These are phyloP conservation scores for Cinclus cinclus DNA, from an alignment of 2,113 vertebrate genomes.

Conservation along the genomic window DNA sequence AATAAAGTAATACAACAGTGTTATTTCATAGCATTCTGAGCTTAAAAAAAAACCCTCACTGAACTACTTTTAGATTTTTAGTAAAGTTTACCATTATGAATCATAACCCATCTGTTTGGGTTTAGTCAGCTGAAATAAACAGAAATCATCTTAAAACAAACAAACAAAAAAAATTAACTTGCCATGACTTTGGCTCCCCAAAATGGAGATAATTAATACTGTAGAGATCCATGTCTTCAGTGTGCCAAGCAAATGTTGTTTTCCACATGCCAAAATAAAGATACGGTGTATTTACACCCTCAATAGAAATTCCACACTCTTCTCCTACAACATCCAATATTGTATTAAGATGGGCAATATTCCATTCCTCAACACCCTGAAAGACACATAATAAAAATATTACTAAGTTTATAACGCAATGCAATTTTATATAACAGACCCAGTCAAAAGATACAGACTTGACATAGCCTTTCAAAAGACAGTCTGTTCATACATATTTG, in stretches of 20 bases:
- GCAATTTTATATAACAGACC: neutral
- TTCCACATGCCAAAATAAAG: constrained; percentile 99
- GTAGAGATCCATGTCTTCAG: constrained; percentile 98
- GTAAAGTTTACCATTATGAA: neutral
- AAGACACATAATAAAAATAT: constrained; percentile 10
- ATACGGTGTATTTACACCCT: constrained; percentile 96
- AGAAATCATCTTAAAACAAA: neutral
- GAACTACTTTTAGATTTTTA: neutral
- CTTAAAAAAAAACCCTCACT: fast-evolving
- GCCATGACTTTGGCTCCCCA: constrained; percentile 96
- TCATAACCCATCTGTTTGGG: neutral
- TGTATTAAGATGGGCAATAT: constrained; percentile 91
- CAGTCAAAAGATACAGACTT: neutral
- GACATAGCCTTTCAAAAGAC: neutral
- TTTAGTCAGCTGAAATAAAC: neutral
- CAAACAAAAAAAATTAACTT: constrained; percentile 72
- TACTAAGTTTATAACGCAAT: neutral
- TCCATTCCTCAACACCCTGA: constrained; percentile 92
- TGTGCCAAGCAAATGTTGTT: constrained; percentile 97
- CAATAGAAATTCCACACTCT: constrained; percentile 93
- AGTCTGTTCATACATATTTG: neutral
- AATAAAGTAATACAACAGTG: neutral
- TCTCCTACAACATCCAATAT: constrained; percentile 93
- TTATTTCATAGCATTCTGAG: neutral
- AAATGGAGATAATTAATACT: constrained; percentile 99